A percentile compares a stretch with the other conserved stretches of the same genome.
Conservation (phyloP, 2,888 invertebrate species). For the Chesias legatella region DNA sequence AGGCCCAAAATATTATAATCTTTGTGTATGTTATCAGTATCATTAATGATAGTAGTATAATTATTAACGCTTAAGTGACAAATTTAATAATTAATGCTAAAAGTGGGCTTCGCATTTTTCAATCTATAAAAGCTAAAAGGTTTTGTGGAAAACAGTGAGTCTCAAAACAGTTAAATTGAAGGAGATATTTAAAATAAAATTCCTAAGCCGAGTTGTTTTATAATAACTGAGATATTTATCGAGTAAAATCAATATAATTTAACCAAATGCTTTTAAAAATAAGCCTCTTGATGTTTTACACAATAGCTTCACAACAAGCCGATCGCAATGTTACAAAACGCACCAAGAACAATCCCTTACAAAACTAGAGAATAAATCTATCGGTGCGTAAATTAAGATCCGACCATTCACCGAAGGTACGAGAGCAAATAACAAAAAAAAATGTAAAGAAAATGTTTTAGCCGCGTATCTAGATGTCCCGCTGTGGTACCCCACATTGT, state of each 20-base stretch:
- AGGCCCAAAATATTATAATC: too few relatives aligned
- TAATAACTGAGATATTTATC: slow-evolving; percentile 6
- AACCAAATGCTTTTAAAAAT: slow-evolving; percentile 25
- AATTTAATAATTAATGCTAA: too few relatives aligned
- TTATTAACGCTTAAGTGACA: too few relatives aligned
- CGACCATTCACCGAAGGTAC: slow-evolving; percentile 62
- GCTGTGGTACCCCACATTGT: slow-evolving; percentile 73
- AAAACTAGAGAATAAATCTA: slow-evolving; percentile 58
- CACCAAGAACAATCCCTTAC: slow-evolving; percentile 68
- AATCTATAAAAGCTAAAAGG: too few relatives aligned
- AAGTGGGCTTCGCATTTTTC: too few relatives aligned
- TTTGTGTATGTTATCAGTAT: too few relatives aligned
- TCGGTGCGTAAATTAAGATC: slow-evolving; percentile 78
- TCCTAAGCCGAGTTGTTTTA: too few relatives aligned
- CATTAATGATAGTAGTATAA: too few relatives aligned
- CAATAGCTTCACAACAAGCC: slow-evolving; percentile 42
- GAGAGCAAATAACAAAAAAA: slow-evolving; percentile 66
- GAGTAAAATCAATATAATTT: slow-evolving; percentile 21
- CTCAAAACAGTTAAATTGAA: too few relatives aligned
- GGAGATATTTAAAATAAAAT: too few relatives aligned
- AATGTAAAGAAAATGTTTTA: slow-evolving; percentile 60
- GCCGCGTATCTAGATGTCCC: slow-evolving; percentile 72
- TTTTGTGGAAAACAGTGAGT: too few relatives aligned
- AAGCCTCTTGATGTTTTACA: slow-evolving; percentile 40
- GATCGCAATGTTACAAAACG: slow-evolving; percentile 66